These are phyloP conservation scores for Tinamus guttatus DNA, from an alignment of 2,113 vertebrate genomes.

Conservation along the genomic window DNA sequence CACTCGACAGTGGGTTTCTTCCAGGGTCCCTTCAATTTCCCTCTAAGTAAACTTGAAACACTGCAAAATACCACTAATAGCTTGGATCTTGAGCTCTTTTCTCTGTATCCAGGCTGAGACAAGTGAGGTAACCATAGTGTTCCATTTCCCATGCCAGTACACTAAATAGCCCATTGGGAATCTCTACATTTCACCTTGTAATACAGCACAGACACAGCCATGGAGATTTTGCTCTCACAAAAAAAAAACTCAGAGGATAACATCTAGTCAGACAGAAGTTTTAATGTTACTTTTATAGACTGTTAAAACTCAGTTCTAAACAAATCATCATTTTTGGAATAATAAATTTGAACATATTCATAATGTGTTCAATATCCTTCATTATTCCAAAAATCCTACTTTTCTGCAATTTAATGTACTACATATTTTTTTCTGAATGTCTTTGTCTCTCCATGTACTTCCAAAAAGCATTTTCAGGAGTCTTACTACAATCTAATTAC, in stretches of 20 bases:
- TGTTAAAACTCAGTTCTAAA: background rate
- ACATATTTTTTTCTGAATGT: background rate
- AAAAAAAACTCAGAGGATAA: background rate
- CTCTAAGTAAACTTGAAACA: background rate
- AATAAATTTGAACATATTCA: background rate
- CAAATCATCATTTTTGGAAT: background rate
- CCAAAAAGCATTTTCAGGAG: background rate
- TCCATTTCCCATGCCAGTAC: background rate
- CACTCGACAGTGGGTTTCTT: background rate
- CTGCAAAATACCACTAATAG: background rate
- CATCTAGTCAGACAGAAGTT: background rate
- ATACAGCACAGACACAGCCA: background rate
- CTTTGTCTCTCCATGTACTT: background rate
- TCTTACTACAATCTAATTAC: background rate
- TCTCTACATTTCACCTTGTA: background rate
- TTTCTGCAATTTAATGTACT: background rate
- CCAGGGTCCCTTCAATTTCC: background rate
- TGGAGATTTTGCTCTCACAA: background rate
- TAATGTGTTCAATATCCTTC: background rate
- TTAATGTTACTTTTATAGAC: background rate
- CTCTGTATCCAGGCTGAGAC: background rate
- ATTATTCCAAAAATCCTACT: background rate
- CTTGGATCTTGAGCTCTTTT: background rate
- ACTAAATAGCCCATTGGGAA: background rate
- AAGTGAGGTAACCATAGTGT: accelerated